Base-by-base conservation (phyloP, 2,113 vertebrate species). In the Apeltes quadracus region DNA sequence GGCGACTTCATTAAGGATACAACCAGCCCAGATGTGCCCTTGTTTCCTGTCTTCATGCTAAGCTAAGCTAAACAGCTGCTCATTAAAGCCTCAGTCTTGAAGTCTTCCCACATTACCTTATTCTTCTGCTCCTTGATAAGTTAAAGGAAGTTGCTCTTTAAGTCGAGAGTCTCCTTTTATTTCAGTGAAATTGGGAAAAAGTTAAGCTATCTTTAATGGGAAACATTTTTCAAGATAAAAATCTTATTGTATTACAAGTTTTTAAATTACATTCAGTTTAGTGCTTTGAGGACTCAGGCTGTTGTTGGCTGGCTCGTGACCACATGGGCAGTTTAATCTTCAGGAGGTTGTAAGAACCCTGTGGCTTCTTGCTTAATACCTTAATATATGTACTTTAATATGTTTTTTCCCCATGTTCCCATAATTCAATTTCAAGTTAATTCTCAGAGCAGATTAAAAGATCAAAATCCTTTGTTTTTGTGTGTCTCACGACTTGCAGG, bases 401-500 rank as follows among this genome's bases (percentile, higher is more conserved):
- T 34, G 4, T 34, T 34, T 34, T 59, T 69, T 29, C 36, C 4
- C 56, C 10, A 1, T 29, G 20, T 46, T 75, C 62, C 50, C 5
- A 2, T 50, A 29, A 38, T 61, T 43, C 68, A 54, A 44, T 38
- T 51, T 32, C 18, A n/a, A 27, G 55, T 43, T 6, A 7, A 41
- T 59, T 61, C n/a, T 12, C 36, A 53, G 15, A 59, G 7, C 25
- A 14, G 2, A 44, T 61, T 44, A 1, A 50, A 41, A 8, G 3
- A 53, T 54, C 67, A 12, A 48, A 38, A 16, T 1, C 36, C 39
- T 69, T 63, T 76, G 56, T 68, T 44, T 68, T 23, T 74, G 55
- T 66, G 27, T 81, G 23, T 75, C 32, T 23, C 75, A 96, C 96
- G 91, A 84, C 64, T 80, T 96, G 64, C 85, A 92, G 91, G 94